Conservation (phyloP, 2,797 vertebrate species). For the Hapalemur alaotrensis region DNA sequence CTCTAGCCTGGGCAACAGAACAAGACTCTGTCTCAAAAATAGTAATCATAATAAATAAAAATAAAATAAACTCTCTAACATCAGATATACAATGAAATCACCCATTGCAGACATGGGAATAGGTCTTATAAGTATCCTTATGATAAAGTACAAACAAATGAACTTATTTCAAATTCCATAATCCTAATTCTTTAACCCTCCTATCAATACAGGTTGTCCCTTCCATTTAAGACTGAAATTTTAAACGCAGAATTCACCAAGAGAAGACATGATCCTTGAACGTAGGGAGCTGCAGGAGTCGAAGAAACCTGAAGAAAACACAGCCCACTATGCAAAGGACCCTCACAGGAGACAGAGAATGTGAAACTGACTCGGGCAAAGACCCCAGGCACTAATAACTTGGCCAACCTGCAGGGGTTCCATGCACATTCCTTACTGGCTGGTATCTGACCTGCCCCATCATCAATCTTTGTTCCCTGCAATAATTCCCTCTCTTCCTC, state of each 20-base stretch:
- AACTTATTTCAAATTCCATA: not conserved
- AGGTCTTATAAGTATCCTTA: not conserved
- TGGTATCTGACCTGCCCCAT: conserved; percentile 59
- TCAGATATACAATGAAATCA: not conserved
- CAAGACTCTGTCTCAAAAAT: not conserved
- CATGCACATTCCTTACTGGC: conserved; percentile 47
- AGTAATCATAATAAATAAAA: not conserved
- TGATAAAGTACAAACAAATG: not conserved
- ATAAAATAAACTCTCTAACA: not conserved
- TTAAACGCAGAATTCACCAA: not conserved
- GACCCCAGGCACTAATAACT: not conserved
- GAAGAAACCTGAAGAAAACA: conserved; percentile 20
- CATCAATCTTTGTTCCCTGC: conserved; percentile 61
- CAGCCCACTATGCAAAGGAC: not conserved
- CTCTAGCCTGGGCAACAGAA: not conserved
- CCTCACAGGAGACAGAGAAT: not conserved
- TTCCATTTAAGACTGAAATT: not conserved
- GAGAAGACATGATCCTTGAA: not conserved
- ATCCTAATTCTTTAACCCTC: not conserved
- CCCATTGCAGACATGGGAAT: not conserved
- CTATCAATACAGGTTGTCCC: not conserved
- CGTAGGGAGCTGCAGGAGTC: not conserved
- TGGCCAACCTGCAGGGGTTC: conserved; percentile 37
- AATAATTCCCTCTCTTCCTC: conserved; percentile 45
- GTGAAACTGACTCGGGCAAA: not conserved